Base-by-base conservation (phyloP, 2,888 invertebrate species). In the Microctonus hyperodae region DNA sequence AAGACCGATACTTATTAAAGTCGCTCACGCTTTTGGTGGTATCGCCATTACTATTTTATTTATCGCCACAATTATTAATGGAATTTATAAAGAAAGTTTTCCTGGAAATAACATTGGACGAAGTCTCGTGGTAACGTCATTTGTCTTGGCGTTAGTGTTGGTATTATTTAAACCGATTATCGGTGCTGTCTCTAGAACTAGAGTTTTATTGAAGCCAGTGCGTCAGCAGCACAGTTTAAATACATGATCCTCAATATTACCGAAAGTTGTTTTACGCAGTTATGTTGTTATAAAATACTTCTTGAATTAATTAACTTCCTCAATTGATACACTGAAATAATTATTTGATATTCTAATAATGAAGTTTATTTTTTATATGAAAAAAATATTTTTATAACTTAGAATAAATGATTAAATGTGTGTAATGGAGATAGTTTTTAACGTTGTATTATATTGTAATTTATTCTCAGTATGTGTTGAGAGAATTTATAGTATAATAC, bases 81-180 rank as follows among this genome's bases (percentile, higher is more conserved):
- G 83, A 0, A 76, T 78, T 0, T 81, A 81, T 64, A 72, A 67
- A 11, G 10, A 3, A 1, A 81, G 79, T 74, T 78, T 78, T 76
- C 69, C 70, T 13, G 77, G 73, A 10, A 67, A 71, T 6, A 72
- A 73, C 11, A 72, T 77, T 1, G 80, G 79, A 7, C 71, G 79
- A 28, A 71, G 60, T 64, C 70, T 83, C 6, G 66, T 71, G 0
- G 78, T 82, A 31, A 69, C 79, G 0, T 77, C 81, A 0, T 73
- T 80, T 20, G 75, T 81, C 31, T 72, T 82, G 23, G 82, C 77
- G 0, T 79, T 74, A 0, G 25, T 79, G 28, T 64, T 83, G 2
- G 70, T 82, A 0, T 69, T 83, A 2, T 61, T 79, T 13, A 83
- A 81, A 58, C 83, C 83, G 1, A 57, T 81, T 0, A 67, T 82